Evolutionary conservation across 2,113 vertebrate genomes (phyloP), one percentile per base, ranked within the genome.

Genomic region (Vireo altiloquus): DNA sequence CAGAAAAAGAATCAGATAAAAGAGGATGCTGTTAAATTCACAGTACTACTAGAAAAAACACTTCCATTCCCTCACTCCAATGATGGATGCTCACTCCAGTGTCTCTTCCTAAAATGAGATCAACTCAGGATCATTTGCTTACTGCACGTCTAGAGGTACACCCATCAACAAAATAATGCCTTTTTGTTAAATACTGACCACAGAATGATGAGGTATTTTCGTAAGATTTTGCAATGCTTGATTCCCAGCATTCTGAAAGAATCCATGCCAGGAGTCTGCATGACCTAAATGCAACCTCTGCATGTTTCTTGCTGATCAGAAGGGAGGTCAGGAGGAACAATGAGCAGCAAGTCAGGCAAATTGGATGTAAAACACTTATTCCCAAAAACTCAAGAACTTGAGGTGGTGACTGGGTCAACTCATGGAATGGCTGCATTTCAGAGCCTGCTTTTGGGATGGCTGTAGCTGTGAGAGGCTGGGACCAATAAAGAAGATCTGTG

Each of bases 11-110:
- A 40, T 17, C 50, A 42, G 81, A 86, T n/a, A 82, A 83, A 94
- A 91, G 52, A 87, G 50, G 28, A 95, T 81, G 79, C 56, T 54
- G 50, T 84, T 74, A 40, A 35, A 92, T 93, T 93, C 94, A 75
- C 54, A 84, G 35, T 66, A 46, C 44, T 47, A 24, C 28, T 74
- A 85, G 23, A 65, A 84, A 61, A 82, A 53, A 4, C 10, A 71
- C 24, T 52, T 27, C 37, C 25, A 37, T 22, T 83, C 25, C 53
- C 63, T 69, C n/a, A n/a, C n/a, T n/a, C n/a, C n/a, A n/a, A n/a
- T n/a, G n/a, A n/a, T n/a, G 75, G 42, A 85, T 91, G 39, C 25
- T 78, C 19, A 46, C 15, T 44, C 31, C 70, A 56, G 54, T 15
- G 15, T 56, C 37, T 66, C 78, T 91, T 78, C 75, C 49, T 89